These are phyloP conservation scores for Hippocampus barbouri DNA, from an alignment of 2,113 vertebrate species.

Conservation along the genomic window DNA sequence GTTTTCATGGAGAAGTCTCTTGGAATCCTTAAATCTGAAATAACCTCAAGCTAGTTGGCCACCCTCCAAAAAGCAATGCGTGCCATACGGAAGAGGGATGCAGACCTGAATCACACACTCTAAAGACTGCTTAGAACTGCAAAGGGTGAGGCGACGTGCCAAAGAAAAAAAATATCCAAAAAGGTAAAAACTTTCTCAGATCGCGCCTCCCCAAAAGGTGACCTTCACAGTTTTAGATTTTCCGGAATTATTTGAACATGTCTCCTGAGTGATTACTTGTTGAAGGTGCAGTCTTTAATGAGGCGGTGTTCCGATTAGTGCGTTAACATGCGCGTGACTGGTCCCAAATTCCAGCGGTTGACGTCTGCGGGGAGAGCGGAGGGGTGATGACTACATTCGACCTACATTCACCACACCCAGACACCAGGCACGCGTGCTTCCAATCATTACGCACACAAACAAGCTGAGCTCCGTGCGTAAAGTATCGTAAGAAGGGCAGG, in stretches of 20 bases:
- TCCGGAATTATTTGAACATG: slow-evolving; percentile 66
- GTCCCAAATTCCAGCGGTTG: slow-evolving; percentile 71
- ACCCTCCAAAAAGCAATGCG: slow-evolving; percentile 19
- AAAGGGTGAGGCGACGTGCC: slow-evolving; percentile 21
- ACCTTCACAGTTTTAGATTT: slow-evolving; percentile 67
- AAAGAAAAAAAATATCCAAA: slow-evolving; percentile 38
- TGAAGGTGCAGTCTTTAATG: slow-evolving; percentile 64
- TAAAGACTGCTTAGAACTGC: slow-evolving; percentile 38
- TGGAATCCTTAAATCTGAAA: slow-evolving; percentile 21
- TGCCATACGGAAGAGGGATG: slow-evolving; percentile 23
- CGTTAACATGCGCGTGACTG: slow-evolving; percentile 71
- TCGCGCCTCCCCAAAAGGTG: slow-evolving; percentile 44
- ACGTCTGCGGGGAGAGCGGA: slow-evolving; percentile 67
- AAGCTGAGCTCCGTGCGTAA: not conserved
- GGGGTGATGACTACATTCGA: slow-evolving; percentile 68
- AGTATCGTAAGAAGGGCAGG: not conserved
- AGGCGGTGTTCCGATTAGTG: slow-evolving; percentile 70
- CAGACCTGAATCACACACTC: slow-evolving; percentile 24
- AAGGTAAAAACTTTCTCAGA: slow-evolving; percentile 60
- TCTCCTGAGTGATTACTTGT: slow-evolving; percentile 72
- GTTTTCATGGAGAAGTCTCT: slow-evolving; percentile 9
- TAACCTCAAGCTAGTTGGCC: slow-evolving; percentile 36
- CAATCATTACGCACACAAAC: slow-evolving; percentile 50
- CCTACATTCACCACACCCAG: slow-evolving; percentile 68
- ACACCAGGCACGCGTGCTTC: slow-evolving; percentile 44